Base-by-base conservation (phyloP, 1,140 invertebrate species). In the Callitettix versicolor region DNA sequence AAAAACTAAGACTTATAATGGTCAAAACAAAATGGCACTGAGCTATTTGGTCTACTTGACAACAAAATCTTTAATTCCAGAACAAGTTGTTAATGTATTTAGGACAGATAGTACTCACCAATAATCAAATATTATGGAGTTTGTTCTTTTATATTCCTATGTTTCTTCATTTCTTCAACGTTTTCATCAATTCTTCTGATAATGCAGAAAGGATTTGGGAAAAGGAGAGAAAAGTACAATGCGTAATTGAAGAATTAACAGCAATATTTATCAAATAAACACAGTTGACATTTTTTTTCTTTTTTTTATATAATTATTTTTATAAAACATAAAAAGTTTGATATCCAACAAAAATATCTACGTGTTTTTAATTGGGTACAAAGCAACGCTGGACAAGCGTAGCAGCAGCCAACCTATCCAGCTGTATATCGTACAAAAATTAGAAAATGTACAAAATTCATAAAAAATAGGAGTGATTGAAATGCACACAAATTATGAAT, bases 201-300 rank as follows among this genome's bases (percentile, higher is more conserved):
- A n/a, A n/a, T n/a, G n/a, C n/a, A 30, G 26, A 30, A 30, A 30
- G 26, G 26, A 30, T 30, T 30, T 30, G 26, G 26, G 26, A 30
- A 30, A 3, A 30, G 26, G 26, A 30, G 3, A 30, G 26, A 30
- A 30, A 30, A 30, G 26, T 30, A 30, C 26, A 30, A 30, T 30
- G 26, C 47, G 30, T 26, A 33, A 49, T 15, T 55, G 54, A 55
- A 55, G 54, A 55, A 55, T 55, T 55, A 55, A 55, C 54, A 55
- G 54, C 54, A 55, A 55, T 55, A 55, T 55, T 55, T 55, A 55
- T 55, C 54, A 55, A 55, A 55, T 55, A 55, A 55, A 55, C 54
- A 55, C 54, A 55, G 54, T 55, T 55, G 44, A 55, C 54, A 55
- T 55, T 55, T 42, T 55, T 36, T 40, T 48, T 55, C 47, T 48